Base-by-base conservation (phyloP, 2,888 invertebrate species). In the Macrophya annulata region DNA sequence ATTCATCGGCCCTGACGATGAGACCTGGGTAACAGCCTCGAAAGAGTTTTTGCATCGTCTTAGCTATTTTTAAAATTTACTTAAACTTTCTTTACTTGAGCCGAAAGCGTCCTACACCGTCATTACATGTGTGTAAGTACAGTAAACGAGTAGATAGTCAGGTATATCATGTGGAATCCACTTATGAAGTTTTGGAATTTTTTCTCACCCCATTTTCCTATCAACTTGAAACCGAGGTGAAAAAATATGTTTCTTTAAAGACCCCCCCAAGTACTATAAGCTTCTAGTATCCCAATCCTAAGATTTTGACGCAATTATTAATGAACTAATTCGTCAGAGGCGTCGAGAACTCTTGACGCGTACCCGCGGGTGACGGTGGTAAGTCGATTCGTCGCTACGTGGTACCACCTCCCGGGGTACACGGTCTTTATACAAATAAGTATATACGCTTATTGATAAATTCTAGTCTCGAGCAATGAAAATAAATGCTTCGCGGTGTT, bases 371-470 rank as follows among this genome's bases (percentile, higher is more conserved):
- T 59, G 9, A 81, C 68, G 68, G 83, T 83, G 65, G 81, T 81
- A 71, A 83, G 85, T 82, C 82, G 71, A 72, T 85, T 81, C 85
- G 55, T 68, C 85, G 81, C 85, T 85, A 79, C 85, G 85, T 85
- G 85, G 85, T 85, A 65, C 85, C 85, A 85, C 79, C 85, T 81
- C 79, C 85, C 85, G 81, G 81, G 68, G 85, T 72, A 71, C 17
- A 51, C 31, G 31, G 43, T 81, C 81, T 81, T 62, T 25, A 62
- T 43, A 40, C 37, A 62, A 81, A 65, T 65, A 31, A 31, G 31
- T 31, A 3, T 31, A 65, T 48, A 81, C 55, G 65, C 82, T 85
- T 86, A 89, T 89, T 89, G 89, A 90, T 90, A 89, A 90, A 90
- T 90, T 88, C 88, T 85, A 87, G 87, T 85, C 85, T 86, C 88